Evolutionary conservation across 2,797 vertebrate genomes (phyloP).

Genomic region (Urophycis tenuis): DNA sequence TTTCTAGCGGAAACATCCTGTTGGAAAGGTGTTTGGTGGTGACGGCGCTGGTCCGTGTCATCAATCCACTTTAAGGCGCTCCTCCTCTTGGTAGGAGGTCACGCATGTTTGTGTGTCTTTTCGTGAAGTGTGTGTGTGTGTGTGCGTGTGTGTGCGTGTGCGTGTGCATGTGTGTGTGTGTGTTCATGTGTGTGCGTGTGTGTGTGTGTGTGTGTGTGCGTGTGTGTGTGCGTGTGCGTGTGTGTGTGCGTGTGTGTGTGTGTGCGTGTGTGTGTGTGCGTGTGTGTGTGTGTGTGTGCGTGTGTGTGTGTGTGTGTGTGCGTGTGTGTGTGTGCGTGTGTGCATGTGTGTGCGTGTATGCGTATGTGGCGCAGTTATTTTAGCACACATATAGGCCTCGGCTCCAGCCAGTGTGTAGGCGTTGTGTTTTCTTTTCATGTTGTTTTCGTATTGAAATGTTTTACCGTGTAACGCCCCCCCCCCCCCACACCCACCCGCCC

Average conservation of each 20-base stretch:
- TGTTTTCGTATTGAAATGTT: too few relatives aligned
- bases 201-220: neutral
- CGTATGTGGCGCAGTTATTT: neutral
- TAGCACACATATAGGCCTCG: too few relatives aligned
- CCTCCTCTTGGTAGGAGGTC: slow-evolving; percentile 31
- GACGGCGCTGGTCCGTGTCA: slow-evolving; percentile 40
- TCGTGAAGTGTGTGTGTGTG: neutral
- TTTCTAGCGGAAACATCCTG: slow-evolving; percentile 55
- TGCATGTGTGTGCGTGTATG: neutral
- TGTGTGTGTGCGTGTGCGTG: neutral
- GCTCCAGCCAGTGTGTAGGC: too few relatives aligned
- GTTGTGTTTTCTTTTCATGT: too few relatives aligned
- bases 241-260: neutral
- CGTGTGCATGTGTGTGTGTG: neutral
- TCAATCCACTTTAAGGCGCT: slow-evolving; percentile 31
- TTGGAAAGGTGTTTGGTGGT: slow-evolving; percentile 40
- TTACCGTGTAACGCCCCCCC: too few relatives aligned
- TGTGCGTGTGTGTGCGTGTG: neutral
- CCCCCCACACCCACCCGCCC: too few relatives aligned
- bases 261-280: too few relatives aligned
- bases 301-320: neutral
- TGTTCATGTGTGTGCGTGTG: neutral
- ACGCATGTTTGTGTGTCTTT: neutral
- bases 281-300: neutral
- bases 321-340: neutral